Evolutionary conservation across 2,113 vertebrate genomes (phyloP), one percentile per base, ranked within the genome.

Genomic region (Siniperca chuatsi): DNA sequence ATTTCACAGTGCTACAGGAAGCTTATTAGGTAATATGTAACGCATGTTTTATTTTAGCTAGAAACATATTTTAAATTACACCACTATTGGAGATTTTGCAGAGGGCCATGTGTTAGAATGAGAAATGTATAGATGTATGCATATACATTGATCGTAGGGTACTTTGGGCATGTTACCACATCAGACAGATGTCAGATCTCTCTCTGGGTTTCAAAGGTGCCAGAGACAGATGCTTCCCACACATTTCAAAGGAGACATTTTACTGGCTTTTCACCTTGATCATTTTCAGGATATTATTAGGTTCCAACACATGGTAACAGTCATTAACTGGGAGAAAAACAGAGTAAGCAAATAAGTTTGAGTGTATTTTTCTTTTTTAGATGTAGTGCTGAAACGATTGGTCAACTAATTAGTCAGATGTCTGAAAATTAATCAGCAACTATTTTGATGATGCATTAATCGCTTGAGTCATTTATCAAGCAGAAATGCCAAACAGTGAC

Each of bases 181-280:
- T 78, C 78, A 85, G 82, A 79, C 87, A 91, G 92, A 90, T 91
- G 91, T 90, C n/a, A 29, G 1, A 1, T 29, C 58, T 91, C 82
- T 79, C 48, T 69, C 44, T 50, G 82, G 83, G 50, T 87, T 93
- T 90, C 87, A 93, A 84, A 89, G 89, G 78, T 87, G 81, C 90
- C 77, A 62, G 68, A 86, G 84, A 90, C 95, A 95, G 94, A 92
- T 96, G 95, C 88, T 92, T 93, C 76, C 50, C 79, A 15, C 75
- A 81, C 80, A 89, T 95, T 94, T 96, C 95, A 95, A 95, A 95
- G 94, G 83, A 87, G 87, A 81, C 61, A 79, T 91, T 93, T 94
- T 86, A 66, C 76, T 69, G 82, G 78, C 87, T 90, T 90, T 92
- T 92, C 87, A 89, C 90, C 92, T 92, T 93, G 93, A 96, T 94